Conservation (phyloP, 1,140 invertebrate species). For the Lepidurus couesii region DNA sequence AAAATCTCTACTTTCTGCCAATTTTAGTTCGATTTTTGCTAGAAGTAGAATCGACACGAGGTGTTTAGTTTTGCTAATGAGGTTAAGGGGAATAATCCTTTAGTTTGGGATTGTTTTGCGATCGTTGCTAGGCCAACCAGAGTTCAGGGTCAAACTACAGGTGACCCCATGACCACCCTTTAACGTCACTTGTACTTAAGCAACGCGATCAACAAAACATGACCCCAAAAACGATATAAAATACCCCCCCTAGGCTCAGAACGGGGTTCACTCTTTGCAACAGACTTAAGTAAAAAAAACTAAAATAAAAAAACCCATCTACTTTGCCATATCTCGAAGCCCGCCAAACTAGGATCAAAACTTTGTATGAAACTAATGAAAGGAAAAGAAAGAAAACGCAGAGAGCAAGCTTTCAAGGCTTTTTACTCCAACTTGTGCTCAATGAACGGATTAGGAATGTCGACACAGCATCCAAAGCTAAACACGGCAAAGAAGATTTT, state of each 20-base stretch:
- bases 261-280: no score
- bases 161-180: neutral
- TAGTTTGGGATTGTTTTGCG: neutral
- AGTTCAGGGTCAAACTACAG: conserved; percentile 5
- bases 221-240: neutral
- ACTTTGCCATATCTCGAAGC: neutral
- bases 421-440: neutral
- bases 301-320: neutral
- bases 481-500: neutral
- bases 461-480: neutral
- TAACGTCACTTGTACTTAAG: neutral
- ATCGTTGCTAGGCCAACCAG: conserved; percentile 12
- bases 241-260: no score
- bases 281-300: no score
- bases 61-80: neutral
- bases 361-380: neutral
- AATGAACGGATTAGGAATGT: conserved; percentile 2
- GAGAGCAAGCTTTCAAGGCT: neutral
- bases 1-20: neutral
- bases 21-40: neutral
- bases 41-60: neutral
- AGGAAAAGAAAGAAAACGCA: neutral
- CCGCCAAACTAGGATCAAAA: neutral
- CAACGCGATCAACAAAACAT: conserved; percentile 18
- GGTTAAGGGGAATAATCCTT: neutral